phyloP scores from a whole-genome alignment of 2,113 vertebrate genomes.

The Aythya baeri region DNA sequence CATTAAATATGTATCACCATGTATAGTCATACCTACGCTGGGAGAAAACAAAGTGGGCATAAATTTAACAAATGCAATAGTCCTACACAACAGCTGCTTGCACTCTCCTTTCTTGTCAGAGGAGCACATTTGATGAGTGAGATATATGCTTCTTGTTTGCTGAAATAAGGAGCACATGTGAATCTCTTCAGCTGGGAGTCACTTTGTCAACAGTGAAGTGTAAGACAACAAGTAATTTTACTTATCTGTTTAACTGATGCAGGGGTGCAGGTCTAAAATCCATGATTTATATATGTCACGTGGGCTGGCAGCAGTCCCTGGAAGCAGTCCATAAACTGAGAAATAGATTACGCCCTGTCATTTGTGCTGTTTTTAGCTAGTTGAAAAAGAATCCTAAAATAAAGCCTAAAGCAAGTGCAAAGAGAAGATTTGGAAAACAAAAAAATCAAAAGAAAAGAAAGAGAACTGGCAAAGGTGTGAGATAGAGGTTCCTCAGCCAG shows the following conservation, averaged over 20 bases:
- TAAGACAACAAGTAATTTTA: constrained; percentile 46
- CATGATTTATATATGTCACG: background rate
- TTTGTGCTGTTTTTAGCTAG: constrained; percentile 30
- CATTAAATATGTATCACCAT: background rate
- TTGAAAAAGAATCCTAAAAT: background rate
- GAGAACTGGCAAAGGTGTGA: background rate
- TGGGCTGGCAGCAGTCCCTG: constrained; percentile 44
- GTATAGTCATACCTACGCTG: constrained; percentile 19
- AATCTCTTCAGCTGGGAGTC: constrained; percentile 31
- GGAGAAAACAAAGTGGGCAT: constrained; percentile 57
- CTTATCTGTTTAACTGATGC: constrained; percentile 11
- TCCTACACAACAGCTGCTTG: constrained; percentile 68
- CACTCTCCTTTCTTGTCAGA: constrained; percentile 24
- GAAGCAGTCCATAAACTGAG: background rate
- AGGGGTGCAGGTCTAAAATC: constrained; percentile 29
- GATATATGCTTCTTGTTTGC: constrained; percentile 17
- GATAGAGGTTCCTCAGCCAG: background rate
- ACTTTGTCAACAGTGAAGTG: constrained; percentile 34
- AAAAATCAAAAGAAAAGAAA: background rate
- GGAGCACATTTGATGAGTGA: background rate
- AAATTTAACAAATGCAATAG: constrained; percentile 53
- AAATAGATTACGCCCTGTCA: constrained; percentile 32
- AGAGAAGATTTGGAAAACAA: background rate
- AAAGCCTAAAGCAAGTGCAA: constrained; percentile 14
- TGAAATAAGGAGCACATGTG: constrained; percentile 18